Conservation (phyloP, 2,888 invertebrate species). For the Cerastis rubricosa region DNA sequence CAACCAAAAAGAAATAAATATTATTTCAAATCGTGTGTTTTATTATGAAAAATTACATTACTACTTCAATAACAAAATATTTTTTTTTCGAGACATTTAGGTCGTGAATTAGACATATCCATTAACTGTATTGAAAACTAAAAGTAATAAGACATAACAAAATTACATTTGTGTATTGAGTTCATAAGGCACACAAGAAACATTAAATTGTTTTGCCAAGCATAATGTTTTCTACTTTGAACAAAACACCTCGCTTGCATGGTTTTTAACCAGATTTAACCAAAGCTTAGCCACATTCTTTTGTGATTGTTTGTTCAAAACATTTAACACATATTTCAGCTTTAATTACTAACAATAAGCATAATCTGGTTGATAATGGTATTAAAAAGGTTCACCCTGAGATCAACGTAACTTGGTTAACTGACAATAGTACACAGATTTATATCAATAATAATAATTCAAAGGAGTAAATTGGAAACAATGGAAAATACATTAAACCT, state of each 20-base stretch:
- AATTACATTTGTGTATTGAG: conserved; percentile 28
- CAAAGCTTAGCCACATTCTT: conserved; percentile 22
- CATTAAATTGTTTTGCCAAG: conserved; percentile 25
- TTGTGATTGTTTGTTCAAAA: conserved; percentile 30
- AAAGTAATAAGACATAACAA: conserved; percentile 44
- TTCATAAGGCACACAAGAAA: conserved; percentile 55
- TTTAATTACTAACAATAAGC: conserved; percentile 26
- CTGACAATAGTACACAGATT: conserved; percentile 16
- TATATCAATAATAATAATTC: conserved; percentile 29
- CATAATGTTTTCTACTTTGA: conserved; percentile 30
- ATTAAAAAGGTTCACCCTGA: conserved; percentile 31
- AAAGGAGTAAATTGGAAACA: conserved; percentile 14
- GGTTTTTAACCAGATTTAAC: conserved; percentile 42
- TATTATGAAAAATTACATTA: conserved; percentile 63
- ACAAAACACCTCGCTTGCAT: conserved; percentile 26
- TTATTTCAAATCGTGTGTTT: conserved; percentile 63
- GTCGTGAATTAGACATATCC: conserved; percentile 16
- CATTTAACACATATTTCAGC: conserved; percentile 22
- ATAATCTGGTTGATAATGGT: conserved; percentile 31
- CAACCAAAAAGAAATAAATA: conserved; percentile 50
- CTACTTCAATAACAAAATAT: conserved; percentile 58
- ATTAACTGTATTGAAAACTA: conserved; percentile 29
- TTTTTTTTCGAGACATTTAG: conserved; percentile 45
- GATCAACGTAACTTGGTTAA: conserved; percentile 35
- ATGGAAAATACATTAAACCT: conserved; percentile 27